These are phyloP conservation scores for Fissipunctia ypsillon DNA, from an alignment of 2,888 invertebrate species.

Conservation along the genomic window DNA sequence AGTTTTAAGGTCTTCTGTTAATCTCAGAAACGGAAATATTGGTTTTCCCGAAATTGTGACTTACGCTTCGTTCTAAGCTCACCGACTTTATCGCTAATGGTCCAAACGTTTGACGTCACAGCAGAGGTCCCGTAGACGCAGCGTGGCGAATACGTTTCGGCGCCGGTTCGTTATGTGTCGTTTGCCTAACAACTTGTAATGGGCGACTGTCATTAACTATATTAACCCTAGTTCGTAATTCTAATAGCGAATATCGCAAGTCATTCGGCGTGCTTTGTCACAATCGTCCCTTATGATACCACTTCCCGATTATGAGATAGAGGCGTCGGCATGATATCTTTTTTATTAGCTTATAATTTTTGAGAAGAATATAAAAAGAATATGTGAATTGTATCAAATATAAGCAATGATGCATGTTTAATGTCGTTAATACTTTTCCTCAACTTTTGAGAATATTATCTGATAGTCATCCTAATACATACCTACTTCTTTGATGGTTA, in stretches of 20 bases:
- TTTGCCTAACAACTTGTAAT: constrained; percentile 88
- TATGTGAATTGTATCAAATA: no score
- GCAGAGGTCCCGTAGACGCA: constrained; percentile 80
- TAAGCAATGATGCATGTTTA: no score
- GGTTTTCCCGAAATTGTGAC: constrained; percentile 1
- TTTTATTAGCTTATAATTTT: constrained; percentile 40
- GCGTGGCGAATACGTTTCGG: constrained; percentile 87
- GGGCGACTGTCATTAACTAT: constrained; percentile 87
- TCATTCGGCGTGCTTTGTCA: constrained; percentile 75
- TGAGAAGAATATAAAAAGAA: background rate
- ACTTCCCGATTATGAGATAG: constrained; percentile 68
- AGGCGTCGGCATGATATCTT: constrained; percentile 68
- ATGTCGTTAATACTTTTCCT: no score
- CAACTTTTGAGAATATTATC: no score
- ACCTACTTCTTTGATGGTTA: no score
- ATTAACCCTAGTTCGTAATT: constrained; percentile 87
- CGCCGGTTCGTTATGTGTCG: constrained; percentile 87
- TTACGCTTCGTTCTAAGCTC: constrained; percentile 31
- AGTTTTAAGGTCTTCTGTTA: background rate
- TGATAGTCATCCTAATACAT: no score
- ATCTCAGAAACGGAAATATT: background rate
- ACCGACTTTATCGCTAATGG: constrained; percentile 61
- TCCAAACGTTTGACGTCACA: constrained; percentile 75
- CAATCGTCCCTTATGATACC: constrained; percentile 65
- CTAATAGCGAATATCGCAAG: constrained; percentile 84